phyloP scores from a whole-genome alignment of 1,140 invertebrate genomes.

The Pristionchus pacificus region DNA sequence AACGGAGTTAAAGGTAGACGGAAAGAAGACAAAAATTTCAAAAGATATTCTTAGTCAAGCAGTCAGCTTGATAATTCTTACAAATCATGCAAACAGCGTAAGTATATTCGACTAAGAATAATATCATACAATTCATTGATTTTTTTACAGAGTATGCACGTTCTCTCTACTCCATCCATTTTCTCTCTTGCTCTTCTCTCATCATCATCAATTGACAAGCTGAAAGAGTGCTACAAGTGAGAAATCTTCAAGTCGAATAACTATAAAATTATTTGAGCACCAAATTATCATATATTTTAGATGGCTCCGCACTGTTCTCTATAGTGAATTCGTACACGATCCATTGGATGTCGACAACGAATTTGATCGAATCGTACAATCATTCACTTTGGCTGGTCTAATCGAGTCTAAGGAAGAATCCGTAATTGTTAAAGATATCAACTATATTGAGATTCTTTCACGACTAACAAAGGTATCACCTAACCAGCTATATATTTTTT shows the following conservation, averaged over 20 bases:
- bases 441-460: neutral
- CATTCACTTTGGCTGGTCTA: too few relatives aligned
- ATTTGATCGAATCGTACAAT: neutral
- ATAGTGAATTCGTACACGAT: neutral
- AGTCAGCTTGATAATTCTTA: neutral
- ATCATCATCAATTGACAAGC: too few relatives aligned
- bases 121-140: neutral
- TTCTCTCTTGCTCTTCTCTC: neutral
- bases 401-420: too few relatives aligned
- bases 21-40: neutral
- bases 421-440: neutral
- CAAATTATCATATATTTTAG: neutral
- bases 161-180: neutral
- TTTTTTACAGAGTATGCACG: neutral
- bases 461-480: neutral
- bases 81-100: neutral
- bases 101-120: neutral
- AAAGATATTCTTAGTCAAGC: neutral
- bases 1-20: neutral
- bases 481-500: too few relatives aligned
- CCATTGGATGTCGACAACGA: neutral
- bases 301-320: neutral
- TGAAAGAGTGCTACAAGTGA: neutral
- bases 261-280: neutral
- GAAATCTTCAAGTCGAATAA: neutral